Evolutionary conservation across 2,113 vertebrate genomes (phyloP).

Genomic region (Alexandromys fortis): DNA sequence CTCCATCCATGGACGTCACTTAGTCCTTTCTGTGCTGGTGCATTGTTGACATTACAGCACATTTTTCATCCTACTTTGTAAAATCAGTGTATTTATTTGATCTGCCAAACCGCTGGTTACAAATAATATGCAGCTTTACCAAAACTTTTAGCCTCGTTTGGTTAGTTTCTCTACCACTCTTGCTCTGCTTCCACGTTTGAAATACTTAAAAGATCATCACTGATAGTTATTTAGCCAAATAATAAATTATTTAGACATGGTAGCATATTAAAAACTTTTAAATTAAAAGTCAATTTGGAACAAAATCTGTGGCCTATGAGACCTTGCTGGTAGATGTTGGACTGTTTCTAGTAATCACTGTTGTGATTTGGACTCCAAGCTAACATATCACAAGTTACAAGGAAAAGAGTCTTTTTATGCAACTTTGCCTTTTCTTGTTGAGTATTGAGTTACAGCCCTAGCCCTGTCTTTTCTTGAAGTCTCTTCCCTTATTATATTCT

Average conservation of each 20-base stretch:
- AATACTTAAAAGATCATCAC: conserved; percentile 33
- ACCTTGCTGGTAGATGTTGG: background rate
- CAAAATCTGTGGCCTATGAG: conserved; percentile 19
- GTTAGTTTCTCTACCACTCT: background rate
- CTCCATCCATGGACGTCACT: background rate
- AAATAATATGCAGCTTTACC: conserved; percentile 4
- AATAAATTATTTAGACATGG: background rate
- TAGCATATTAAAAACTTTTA: background rate
- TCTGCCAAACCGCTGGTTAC: background rate
- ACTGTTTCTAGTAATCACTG: background rate
- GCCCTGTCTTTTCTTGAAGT: conserved; percentile 40
- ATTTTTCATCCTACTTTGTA: conserved; percentile 16
- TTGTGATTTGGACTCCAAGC: background rate
- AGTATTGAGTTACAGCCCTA: background rate
- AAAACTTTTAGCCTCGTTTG: background rate
- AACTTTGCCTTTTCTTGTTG: background rate
- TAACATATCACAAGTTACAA: conserved; percentile 46
- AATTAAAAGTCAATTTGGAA: conserved; percentile 45
- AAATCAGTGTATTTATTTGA: background rate
- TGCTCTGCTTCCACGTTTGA: conserved; percentile 23
- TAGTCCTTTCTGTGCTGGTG: background rate
- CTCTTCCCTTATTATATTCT: background rate
- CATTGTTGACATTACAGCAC: background rate
- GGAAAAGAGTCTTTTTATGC: background rate
- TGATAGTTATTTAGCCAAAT: conserved; percentile 20